These are phyloP conservation scores for Salpingus planirostris DNA, from an alignment of 2,888 invertebrate genomes.

Conservation along the genomic window DNA sequence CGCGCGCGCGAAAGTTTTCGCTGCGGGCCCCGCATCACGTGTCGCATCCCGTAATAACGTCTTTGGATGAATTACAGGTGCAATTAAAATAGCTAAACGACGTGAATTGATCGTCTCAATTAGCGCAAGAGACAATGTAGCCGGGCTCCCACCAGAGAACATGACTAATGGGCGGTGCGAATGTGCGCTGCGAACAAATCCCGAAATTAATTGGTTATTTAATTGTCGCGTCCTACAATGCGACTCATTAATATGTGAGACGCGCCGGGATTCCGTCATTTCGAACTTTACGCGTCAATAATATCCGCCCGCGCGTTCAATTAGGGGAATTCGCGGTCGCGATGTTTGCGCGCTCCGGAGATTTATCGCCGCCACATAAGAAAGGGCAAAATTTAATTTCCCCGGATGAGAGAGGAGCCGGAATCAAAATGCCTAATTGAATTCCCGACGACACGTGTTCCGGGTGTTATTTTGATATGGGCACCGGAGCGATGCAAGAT, in stretches of 20 bases:
- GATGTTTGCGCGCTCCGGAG: too few species aligned
- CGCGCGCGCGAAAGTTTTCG: too few species aligned
- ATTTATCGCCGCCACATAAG: conserved; percentile 1
- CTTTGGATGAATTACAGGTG: conserved; percentile 26
- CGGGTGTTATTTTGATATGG: too few species aligned
- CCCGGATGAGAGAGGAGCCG: too few species aligned
- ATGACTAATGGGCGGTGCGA: conserved; percentile 32
- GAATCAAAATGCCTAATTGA: too few species aligned
- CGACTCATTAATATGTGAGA: conserved; percentile 14
- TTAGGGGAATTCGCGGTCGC: too few species aligned
- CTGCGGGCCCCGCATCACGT: too few species aligned
- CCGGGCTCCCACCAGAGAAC: conserved; percentile 25
- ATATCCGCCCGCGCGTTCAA: background rate
- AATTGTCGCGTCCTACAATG: conserved; percentile 14
- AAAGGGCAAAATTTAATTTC: too few species aligned
- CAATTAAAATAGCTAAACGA: conserved; percentile 35
- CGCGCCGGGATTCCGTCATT: conserved; percentile 6
- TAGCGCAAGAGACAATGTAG: conserved; percentile 33
- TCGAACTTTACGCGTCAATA: conserved; percentile 12
- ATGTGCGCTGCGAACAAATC: conserved; percentile 29
- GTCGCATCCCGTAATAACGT: conserved; percentile 24
- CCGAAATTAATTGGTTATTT: conserved; percentile 32
- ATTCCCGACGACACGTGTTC: too few species aligned
- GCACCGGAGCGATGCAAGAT: too few species aligned
- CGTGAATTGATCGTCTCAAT: conserved; percentile 38